Base-by-base conservation (phyloP, 2,797 vertebrate species). In the Coccyzus lansbergi region DNA sequence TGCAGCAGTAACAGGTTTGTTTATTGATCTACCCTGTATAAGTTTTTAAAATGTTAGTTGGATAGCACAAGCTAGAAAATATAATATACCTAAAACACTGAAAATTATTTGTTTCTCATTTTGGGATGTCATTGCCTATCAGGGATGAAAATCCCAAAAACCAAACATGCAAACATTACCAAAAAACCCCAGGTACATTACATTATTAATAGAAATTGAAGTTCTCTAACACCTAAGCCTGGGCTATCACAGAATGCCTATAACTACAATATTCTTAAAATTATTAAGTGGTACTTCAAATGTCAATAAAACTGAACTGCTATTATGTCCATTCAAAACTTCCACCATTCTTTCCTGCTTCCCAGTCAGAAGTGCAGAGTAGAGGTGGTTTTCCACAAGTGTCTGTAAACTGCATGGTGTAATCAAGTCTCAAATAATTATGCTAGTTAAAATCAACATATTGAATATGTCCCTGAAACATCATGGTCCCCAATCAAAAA, bases 1-100 rank as follows among this genome's bases (percentile, higher is more conserved):
- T 88, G 80, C 70, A 84, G 44, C 44, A 48, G 34, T 88, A 88
- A 74, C 83, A 91, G 52, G 56, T 90, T 95, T 86, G 25, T 86
- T 93, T 94, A 93, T 86, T 94, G 88, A 93, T 90, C 56, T 86
- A 82, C 60, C 81, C 91, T 51, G 58, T 75, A 12, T 56, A 71
- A 75, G 51, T 92, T 92, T 75, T 83, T 91, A 63, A 86, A 80
- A 82, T 4, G 8, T 86, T 88, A 40, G 74, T 88, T 77, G 67
- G 46, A 42, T 64, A 71, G 46, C 3, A 0, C 64, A 71, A 63
- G 28, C 22, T 75, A 49, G 65, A 62, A 87, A 94, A 81, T 40
- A 60, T 42, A 34, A 84, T 87, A 63, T 33, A 70, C 31, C 34
- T 78, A 60, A 77, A 80, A 48, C 26, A 85, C 33, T 71, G 68